These are phyloP conservation scores for Echinops telfairi DNA, from an alignment of 2,113 vertebrate genomes.

Conservation along the genomic window DNA sequence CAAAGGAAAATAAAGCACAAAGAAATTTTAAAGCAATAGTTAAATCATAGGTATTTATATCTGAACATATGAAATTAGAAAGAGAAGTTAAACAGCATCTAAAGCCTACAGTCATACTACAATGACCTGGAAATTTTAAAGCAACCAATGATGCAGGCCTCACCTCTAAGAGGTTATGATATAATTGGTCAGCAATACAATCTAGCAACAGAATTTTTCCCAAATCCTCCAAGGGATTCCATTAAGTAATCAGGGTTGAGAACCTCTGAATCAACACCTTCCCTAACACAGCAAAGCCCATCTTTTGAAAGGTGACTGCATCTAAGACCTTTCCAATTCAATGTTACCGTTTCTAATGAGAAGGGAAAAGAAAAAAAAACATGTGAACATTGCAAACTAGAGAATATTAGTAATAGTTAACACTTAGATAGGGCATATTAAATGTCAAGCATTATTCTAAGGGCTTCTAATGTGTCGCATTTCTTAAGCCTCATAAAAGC, in stretches of 20 bases:
- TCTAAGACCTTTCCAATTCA: conserved; percentile 7
- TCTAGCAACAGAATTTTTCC: conserved; percentile 30
- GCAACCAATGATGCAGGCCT: neutral
- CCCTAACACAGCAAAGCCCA: neutral
- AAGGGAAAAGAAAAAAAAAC: neutral
- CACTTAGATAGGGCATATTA: neutral
- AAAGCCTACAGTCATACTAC: neutral
- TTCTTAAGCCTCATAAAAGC: neutral
- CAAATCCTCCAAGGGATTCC: neutral
- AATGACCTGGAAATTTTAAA: neutral
- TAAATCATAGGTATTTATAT: neutral
- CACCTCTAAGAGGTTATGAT: neutral
- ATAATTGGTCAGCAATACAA: neutral
- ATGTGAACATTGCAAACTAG: neutral
- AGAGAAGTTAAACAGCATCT: neutral
- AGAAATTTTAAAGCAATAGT: neutral
- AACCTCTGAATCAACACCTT: neutral
- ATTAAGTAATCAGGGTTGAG: neutral
- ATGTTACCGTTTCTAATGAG: neutral
- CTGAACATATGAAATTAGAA: conserved; percentile 11
- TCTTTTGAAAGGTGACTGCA: conserved; percentile 18
- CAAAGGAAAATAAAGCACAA: conserved; percentile 24
- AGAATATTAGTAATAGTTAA: conserved; percentile 24
- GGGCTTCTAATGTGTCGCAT: neutral
- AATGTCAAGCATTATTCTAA: neutral